Percentiles rank a stretch among this genome's conserved stretches.
Conservation (phyloP, 2,888 invertebrate species). For the Netelia fuscicornis region DNA sequence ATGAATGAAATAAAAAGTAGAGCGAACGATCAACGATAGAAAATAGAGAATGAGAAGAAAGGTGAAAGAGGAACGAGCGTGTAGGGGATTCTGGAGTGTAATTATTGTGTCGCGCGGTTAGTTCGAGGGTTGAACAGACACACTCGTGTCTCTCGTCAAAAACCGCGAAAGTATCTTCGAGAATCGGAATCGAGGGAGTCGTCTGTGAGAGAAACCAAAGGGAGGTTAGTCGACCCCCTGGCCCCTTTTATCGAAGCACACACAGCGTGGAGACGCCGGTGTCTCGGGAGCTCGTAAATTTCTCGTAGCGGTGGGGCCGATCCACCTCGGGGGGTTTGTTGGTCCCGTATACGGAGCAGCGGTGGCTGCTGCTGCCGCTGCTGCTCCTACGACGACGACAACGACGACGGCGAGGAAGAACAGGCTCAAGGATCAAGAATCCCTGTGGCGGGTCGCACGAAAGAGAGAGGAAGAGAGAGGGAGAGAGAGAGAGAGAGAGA, state of each 20-base stretch:
- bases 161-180: slow-evolving; percentile 56
- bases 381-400: slow-evolving; percentile 27
- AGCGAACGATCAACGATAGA: slow-evolving; percentile 12
- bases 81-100: slow-evolving; percentile 57
- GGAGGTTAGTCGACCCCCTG: slow-evolving; percentile 49
- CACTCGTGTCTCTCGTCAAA: slow-evolving; percentile 46
- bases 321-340: slow-evolving; percentile 74
- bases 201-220: slow-evolving; percentile 31
- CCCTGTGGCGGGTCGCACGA: slow-evolving; percentile 75
- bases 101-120: slow-evolving; percentile 68
- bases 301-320: slow-evolving; percentile 76
- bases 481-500: slow-evolving; percentile 40
- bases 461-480: slow-evolving; percentile 32
- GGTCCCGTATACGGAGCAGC: slow-evolving; percentile 70
- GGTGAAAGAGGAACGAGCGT: slow-evolving; percentile 36
- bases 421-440: slow-evolving; percentile 81
- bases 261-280: slow-evolving; percentile 33
- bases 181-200: slow-evolving; percentile 45
- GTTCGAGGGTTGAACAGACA: slow-evolving; percentile 34
- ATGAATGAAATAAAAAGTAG: slow-evolving; percentile 8
- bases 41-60: slow-evolving; percentile 30
- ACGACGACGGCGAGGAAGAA: slow-evolving; percentile 63
- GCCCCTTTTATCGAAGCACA: slow-evolving; percentile 36
- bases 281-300: slow-evolving; percentile 79
- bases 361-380: slow-evolving; percentile 46